A percentile compares a stretch with the other conserved stretches of the same genome.
Conservation (phyloP, 2,113 vertebrate genomes). For the Hydrochoerus hydrochaeris region DNA sequence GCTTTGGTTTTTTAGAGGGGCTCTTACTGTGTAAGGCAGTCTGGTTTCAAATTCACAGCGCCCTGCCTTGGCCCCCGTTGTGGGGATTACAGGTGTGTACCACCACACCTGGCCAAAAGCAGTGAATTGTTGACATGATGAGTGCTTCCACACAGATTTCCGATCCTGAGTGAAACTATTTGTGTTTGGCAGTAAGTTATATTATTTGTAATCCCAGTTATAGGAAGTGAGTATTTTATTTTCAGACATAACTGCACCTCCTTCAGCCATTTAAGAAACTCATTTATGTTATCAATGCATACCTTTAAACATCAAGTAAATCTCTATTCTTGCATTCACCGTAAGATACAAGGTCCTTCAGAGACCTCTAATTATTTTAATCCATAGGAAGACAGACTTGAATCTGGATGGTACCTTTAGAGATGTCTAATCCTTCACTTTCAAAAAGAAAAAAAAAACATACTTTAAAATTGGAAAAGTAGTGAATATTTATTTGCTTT, state of each 20-base stretch:
- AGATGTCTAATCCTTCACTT: background rate
- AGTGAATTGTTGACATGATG: background rate
- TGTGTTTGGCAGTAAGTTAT: conserved; percentile 52
- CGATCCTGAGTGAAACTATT: conserved; percentile 42
- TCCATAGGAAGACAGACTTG: background rate
- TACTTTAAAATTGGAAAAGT: background rate
- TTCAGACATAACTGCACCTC: background rate
- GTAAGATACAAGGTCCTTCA: background rate
- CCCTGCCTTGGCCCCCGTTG: background rate
- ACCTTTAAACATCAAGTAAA: background rate
- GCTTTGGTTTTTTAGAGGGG: background rate
- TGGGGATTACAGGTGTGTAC: background rate
- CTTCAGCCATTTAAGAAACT: conserved; percentile 2
- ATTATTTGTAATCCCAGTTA: conserved; percentile 30
- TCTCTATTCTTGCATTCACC: background rate
- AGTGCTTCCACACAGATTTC: conserved; percentile 21
- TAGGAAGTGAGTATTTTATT: background rate
- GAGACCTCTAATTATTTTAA: background rate
- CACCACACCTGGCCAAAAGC: background rate
- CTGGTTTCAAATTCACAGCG: background rate
- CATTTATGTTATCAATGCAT: background rate
- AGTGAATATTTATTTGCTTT: background rate
- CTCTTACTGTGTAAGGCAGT: background rate
- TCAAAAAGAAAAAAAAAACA: background rate
- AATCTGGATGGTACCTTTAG: background rate